A percentile compares a stretch with the other conserved stretches of the same genome.
Evolutionary conservation across 2,797 vertebrate species (phyloP).

Genomic region (Crax fasciolata): DNA sequence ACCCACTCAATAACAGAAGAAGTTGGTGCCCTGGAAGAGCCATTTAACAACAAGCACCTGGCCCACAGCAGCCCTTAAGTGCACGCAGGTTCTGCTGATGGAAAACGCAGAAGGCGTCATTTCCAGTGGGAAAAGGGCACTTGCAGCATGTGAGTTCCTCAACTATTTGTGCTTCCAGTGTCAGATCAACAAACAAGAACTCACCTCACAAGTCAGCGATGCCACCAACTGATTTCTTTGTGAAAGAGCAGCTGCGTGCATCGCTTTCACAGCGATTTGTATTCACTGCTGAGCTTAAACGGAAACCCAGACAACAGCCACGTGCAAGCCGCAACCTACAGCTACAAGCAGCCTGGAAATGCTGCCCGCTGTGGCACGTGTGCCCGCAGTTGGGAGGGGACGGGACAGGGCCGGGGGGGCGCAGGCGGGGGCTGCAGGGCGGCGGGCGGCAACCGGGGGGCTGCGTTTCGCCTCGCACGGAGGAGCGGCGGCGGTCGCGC

Average conservation of each 20-base stretch:
- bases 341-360: not conserved
- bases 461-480: constrained; percentile 60
- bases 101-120: not conserved
- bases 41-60: not conserved
- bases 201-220: not conserved
- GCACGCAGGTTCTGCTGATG: not conserved
- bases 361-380: too few species aligned
- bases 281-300: not conserved
- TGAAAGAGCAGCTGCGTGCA: not conserved
- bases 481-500: not conserved
- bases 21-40: not conserved
- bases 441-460: constrained; percentile 66
- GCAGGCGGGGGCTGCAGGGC: constrained; percentile 11
- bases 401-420: not conserved
- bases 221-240: not conserved
- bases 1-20: not conserved
- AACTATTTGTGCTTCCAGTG: not conserved
- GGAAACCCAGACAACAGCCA: not conserved
- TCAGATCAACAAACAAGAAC: not conserved
- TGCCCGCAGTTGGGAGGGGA: not conserved
- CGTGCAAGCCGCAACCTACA: fast-evolving
- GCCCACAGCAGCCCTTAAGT: not conserved
- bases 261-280: not conserved
- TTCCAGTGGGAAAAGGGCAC: not conserved
- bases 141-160: fast-evolving